phyloP scores from a whole-genome alignment of 2,113 vertebrate species.

The Anoplopoma fimbria region DNA sequence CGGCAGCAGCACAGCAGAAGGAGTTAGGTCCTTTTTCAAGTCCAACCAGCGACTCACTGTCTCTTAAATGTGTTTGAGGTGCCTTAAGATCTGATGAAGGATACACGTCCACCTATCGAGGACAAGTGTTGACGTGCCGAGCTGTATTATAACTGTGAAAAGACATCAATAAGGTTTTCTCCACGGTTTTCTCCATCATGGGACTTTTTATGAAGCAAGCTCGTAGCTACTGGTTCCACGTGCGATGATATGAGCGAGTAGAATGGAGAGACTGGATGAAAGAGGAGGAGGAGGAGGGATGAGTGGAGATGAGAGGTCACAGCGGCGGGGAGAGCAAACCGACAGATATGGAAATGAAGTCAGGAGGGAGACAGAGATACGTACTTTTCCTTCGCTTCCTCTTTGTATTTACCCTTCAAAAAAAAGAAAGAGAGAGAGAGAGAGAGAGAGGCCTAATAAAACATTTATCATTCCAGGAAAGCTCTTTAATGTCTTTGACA shows the following conservation, averaged over 20 bases:
- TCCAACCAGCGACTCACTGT: slow-evolving; percentile 40
- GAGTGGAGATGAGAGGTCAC: slow-evolving; percentile 71
- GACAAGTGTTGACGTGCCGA: slow-evolving; percentile 27
- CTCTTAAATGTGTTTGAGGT: slow-evolving; percentile 40
- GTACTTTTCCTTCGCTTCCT: slow-evolving; percentile 71
- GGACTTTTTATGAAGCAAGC: slow-evolving; percentile 22
- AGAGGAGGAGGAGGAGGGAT: slow-evolving; percentile 47
- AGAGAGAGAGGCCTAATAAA: slow-evolving; percentile 77
- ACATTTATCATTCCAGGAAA: slow-evolving; percentile 84
- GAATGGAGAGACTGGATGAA: slow-evolving; percentile 61
- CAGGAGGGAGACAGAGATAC: slow-evolving; percentile 67
- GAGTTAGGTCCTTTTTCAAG: slow-evolving; percentile 65
- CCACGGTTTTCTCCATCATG: slow-evolving; percentile 13
- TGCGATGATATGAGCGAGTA: slow-evolving; percentile 8
- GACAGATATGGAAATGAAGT: slow-evolving; percentile 82
- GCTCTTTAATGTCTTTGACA: slow-evolving; percentile 79
- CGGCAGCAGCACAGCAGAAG: slow-evolving; percentile 57
- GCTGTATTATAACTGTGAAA: slow-evolving; percentile 21
- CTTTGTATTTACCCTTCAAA: slow-evolving; percentile 84
- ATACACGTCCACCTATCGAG: slow-evolving; percentile 45
- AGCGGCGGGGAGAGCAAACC: slow-evolving; percentile 48
- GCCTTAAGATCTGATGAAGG: slow-evolving; percentile 59
- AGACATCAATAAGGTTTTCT: slow-evolving; percentile 20
- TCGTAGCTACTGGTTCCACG: slow-evolving; percentile 55
- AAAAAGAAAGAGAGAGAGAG: slow-evolving; percentile 50